These are phyloP conservation scores for Centropristis striata DNA, from an alignment of 2,113 vertebrate genomes.

Conservation along the genomic window DNA sequence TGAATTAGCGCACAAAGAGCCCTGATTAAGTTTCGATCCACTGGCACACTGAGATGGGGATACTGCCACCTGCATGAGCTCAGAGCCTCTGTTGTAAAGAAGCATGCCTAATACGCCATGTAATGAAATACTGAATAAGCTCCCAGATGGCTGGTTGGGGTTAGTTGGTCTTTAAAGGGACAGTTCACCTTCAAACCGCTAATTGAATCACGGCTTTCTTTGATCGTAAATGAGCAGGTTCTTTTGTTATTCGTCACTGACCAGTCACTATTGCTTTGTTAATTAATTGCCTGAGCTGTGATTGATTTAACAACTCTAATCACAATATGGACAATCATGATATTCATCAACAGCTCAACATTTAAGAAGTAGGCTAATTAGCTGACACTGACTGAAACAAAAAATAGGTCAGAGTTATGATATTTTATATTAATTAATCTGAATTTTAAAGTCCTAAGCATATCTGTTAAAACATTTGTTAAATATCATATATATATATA, in stretches of 20 bases:
- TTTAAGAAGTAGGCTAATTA: too few species aligned
- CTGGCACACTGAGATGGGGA: constrained; percentile 20
- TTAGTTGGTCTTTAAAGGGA: constrained; percentile 60
- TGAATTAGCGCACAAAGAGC: constrained; percentile 66
- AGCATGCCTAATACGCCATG: constrained; percentile 70
- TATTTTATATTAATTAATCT: too few species aligned
- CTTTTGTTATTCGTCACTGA: constrained; percentile 6
- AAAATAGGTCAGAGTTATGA: too few species aligned
- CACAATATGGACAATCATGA: neutral
- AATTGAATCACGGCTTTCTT: constrained; percentile 34
- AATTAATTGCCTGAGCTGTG: neutral
- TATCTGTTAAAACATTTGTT: too few species aligned
- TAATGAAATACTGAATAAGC: constrained; percentile 75
- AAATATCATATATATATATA: too few species aligned
- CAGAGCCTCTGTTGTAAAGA: constrained; percentile 45
- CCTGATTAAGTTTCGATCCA: constrained; percentile 81
- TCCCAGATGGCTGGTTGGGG: constrained; percentile 53
- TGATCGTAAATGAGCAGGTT: constrained; percentile 22
- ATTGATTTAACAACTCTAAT: constrained; percentile 16
- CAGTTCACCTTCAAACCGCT: constrained; percentile 51
- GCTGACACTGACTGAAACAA: too few species aligned
- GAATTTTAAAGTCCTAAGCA: too few species aligned
- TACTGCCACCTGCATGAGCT: constrained; percentile 30
- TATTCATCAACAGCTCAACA: constrained; percentile 6
- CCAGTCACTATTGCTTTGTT: neutral